Percentiles rank a stretch among this genome's conserved stretches.
Evolutionary conservation across 2,113 vertebrate genomes (phyloP).

Genomic region (Rhabdomys dilectus): DNA sequence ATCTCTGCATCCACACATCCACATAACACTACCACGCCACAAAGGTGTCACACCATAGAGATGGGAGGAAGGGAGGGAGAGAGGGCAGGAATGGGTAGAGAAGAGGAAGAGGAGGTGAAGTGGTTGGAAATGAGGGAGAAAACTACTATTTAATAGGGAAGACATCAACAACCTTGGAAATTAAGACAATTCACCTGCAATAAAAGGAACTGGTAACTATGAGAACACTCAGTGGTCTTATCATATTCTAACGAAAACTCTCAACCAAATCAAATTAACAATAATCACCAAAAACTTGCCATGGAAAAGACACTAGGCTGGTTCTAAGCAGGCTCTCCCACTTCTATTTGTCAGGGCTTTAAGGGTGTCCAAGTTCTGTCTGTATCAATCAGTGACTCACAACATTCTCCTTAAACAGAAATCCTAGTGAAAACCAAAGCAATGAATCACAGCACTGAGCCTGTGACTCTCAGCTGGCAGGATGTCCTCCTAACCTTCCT

Average conservation of each 20-base stretch:
- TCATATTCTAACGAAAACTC: not conserved
- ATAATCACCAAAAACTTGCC: not conserved
- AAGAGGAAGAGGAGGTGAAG: no score
- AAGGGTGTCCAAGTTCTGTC: not conserved
- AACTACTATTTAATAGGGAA: not conserved
- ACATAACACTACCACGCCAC: not conserved
- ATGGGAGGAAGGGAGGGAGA: not conserved
- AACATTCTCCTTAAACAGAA: conserved; percentile 7
- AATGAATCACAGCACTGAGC: conserved; percentile 13
- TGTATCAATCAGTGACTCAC: not conserved
- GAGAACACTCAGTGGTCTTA: not conserved
- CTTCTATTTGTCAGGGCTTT: not conserved
- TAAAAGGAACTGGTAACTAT: not conserved
- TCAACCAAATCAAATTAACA: not conserved
- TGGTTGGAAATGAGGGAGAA: not conserved
- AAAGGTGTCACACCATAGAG: not conserved
- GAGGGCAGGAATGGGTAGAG: no score
- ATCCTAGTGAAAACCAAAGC: conserved; percentile 48
- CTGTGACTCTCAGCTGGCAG: not conserved
- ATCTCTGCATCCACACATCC: not conserved
- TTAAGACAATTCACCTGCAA: not conserved
- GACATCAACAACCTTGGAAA: not conserved
- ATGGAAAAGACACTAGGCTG: not conserved
- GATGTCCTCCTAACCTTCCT: not conserved
- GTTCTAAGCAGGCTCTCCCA: not conserved